A percentile compares a stretch with the other conserved stretches of the same genome.
Evolutionary conservation across 2,113 vertebrate genomes (phyloP).

Genomic region (Sturnira hondurensis): DNA sequence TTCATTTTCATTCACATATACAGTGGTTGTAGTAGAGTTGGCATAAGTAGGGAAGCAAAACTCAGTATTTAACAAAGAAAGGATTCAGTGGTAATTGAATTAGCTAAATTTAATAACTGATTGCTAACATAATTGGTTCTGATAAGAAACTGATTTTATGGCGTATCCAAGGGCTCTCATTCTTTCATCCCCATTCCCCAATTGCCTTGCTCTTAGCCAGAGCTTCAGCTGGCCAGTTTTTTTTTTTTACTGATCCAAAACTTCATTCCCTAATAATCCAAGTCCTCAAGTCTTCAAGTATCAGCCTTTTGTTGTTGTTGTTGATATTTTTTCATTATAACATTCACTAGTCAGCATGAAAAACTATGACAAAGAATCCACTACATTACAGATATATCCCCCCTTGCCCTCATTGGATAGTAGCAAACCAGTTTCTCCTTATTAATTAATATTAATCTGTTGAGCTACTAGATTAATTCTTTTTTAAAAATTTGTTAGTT

Average conservation of each 20-base stretch:
- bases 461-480: background rate
- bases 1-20: background rate
- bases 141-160: background rate
- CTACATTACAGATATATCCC: background rate
- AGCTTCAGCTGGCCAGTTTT: background rate
- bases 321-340: background rate
- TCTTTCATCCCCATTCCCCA: background rate
- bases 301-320: background rate
- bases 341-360: background rate
- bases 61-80: background rate
- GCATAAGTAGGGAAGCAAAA: background rate
- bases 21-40: background rate
- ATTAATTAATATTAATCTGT: background rate
- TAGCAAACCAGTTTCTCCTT: background rate
- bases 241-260: background rate
- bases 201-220: background rate
- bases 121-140: background rate
- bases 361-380: background rate
- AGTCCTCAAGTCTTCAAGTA: background rate
- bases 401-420: background rate
- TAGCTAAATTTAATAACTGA: background rate
- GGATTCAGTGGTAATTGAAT: background rate
- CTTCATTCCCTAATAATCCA: background rate
- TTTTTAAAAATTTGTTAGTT: background rate
- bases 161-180: background rate